Evolutionary conservation across 1,140 invertebrate species (phyloP).

Genomic region (Phymorhynchus buccinoides): DNA sequence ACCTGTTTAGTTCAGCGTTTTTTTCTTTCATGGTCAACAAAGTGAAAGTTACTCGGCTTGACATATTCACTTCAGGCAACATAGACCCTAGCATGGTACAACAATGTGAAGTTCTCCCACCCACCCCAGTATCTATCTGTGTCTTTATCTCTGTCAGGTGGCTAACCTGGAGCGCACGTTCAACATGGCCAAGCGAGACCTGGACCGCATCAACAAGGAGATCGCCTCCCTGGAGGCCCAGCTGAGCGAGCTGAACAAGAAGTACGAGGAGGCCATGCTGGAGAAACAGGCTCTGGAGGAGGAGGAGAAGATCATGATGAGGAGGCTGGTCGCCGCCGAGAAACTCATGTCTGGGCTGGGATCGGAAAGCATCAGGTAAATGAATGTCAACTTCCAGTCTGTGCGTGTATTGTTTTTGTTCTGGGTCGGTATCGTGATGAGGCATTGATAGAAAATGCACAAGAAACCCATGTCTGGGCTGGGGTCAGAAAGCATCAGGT

Average conservation of each 20-base stretch:
- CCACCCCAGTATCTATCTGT: too few relatives aligned
- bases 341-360: slow-evolving; percentile 85
- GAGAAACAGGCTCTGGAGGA: slow-evolving; percentile 83
- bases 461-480: slow-evolving; percentile 87
- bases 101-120: too few relatives aligned
- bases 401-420: too few relatives aligned
- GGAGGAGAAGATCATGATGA: slow-evolving; percentile 85
- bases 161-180: slow-evolving; percentile 78
- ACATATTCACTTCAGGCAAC: too few relatives aligned
- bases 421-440: slow-evolving; percentile 78
- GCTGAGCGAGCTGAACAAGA: slow-evolving; percentile 80
- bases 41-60: too few relatives aligned
- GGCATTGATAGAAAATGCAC: slow-evolving; percentile 81
- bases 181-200: slow-evolving; percentile 76
- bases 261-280: slow-evolving; percentile 82
- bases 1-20: too few relatives aligned
- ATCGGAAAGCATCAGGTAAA: slow-evolving; percentile 81
- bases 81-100: too few relatives aligned
- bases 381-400: too few relatives aligned
- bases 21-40: too few relatives aligned
- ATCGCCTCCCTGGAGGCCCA: slow-evolving; percentile 81
- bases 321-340: slow-evolving; percentile 84
- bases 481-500: slow-evolving; percentile 82
- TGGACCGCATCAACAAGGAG: slow-evolving; percentile 83
- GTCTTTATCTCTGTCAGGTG: too few relatives aligned